Conservation (phyloP, 2,797 vertebrate species). For the Momotus momota region DNA sequence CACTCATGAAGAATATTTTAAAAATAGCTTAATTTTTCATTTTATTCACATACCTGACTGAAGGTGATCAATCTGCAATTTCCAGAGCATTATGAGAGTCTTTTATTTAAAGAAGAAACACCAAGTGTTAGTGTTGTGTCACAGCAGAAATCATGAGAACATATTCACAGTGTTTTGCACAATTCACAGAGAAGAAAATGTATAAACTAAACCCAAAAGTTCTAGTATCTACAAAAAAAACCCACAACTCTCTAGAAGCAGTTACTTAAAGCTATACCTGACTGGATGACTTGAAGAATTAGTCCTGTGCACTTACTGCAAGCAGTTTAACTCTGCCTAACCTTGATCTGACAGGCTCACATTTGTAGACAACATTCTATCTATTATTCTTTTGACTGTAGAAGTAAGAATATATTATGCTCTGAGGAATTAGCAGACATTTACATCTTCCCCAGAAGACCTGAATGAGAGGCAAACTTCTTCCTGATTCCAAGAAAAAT, state of each 20-base stretch:
- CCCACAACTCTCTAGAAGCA: not conserved
- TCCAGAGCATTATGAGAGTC: not conserved
- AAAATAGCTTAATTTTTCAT: not conserved
- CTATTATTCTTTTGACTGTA: not conserved
- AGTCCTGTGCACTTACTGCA: not conserved
- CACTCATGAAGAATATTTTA: not conserved
- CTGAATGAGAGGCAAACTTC: not conserved
- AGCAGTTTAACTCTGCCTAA: not conserved
- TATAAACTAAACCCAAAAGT: not conserved
- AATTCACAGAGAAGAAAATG: not conserved
- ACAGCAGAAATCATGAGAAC: not conserved
- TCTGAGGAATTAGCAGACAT: too few relatives aligned
- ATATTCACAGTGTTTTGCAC: fast-evolving
- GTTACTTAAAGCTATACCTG: not conserved
- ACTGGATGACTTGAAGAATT: not conserved
- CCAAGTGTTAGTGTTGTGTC: not conserved
- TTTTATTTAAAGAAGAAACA: not conserved
- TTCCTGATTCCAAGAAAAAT: not conserved
- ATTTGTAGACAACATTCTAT: not conserved
- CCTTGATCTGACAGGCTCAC: not conserved
- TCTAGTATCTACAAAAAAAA: too few relatives aligned
- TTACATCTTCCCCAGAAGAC: not conserved
- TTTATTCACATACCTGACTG: not conserved
- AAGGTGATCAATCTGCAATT: not conserved
- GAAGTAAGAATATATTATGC: not conserved